Evolutionary conservation across 1,140 invertebrate species (phyloP), one percentile per base, ranked within the genome.

Genomic region (Pseudomyrmex flavicornis): DNA sequence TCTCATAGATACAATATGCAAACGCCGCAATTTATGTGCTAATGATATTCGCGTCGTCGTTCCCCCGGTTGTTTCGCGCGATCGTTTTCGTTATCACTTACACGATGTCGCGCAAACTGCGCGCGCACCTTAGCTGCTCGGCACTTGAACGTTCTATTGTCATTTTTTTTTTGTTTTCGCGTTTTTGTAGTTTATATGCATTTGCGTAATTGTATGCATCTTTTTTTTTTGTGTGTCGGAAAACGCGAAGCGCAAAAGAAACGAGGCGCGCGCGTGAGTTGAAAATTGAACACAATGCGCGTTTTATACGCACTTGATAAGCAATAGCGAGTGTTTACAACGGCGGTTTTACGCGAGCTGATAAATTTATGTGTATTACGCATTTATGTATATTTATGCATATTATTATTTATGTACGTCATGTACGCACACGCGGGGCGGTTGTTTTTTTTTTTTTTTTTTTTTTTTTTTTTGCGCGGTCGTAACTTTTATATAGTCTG

Each of bases 21-120:
- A 80, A 80, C 66, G 65, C 17, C 50, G 63, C 63, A 77, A 77
- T 77, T 50, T 69, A 77, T 79, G 76, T 79, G 76, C 54, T 72
- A 80, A 80, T 59, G 66, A n/a, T 26, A 22, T 52, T 52, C 59
- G 13, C 13, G n/a, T 80, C 35, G 35, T 80, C 5, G 5, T 7
- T 7, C 26, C 20, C 12, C 12, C 54, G 20, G 44, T 22, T 70
- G 61, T 72, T 61, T 12, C 66, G 52, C 46, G 26, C 54, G 20
- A 80, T 72, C 56, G 44, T 80, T 80, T 80, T 72, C 54, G 44
- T 79, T 35, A 79, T 80, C 76, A 48, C 10, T 80, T 80, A 48
- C 44, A 72, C 44, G 44, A 13, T 8, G 44, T 22, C 17, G 17
- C 15, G 35, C 35, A 26, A 26, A 26, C 26, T 4, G 35, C 35